Evolutionary conservation across 2,113 vertebrate genomes (phyloP), one percentile per base, ranked within the genome.

Genomic region (Trachemys scripta): DNA sequence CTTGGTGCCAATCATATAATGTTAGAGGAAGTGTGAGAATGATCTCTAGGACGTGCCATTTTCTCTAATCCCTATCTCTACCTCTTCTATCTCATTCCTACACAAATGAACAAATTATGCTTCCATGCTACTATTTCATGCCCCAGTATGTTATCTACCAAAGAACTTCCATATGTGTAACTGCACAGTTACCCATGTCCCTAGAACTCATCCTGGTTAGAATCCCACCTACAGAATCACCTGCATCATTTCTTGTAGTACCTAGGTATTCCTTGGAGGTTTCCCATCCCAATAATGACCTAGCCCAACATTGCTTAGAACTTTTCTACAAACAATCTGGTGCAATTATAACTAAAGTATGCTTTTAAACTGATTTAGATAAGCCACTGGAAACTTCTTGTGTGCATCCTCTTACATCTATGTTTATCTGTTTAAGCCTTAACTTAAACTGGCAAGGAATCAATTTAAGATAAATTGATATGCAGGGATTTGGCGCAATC

Each of bases 131-230:
- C 20, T 24, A 45, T 29, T 20, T 2, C 17, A 35, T 92, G 13
- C 72, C n/a, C 62, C 51, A 25, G 2, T 1, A 3, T 3, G 22
- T 1, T 10, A 62, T 31, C 45, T 25, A 8, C 11, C 22, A 47
- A 75, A 42, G 75, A 27, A 10, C 25, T 78, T 78, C 42, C 10
- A 27, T 13, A 45, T 78, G 6, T 42, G 13, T 78, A 38, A 47
- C 12, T 47, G 42, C 11, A 47, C 42, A 45, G 42, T 25, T 47
- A 78, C 42, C 25, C 42, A 4, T 29, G 13, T 78, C 25, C 42
- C 22, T 78, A 78, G 75, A 27, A 47, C 6, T 47, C 38, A 72
- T n/a, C 25, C 35, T 12, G 27, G 62, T 57, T 27, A n/a, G 35
- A 78, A 19, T 0, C 1, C 49, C 79, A 90, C 51, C 76, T 16